phyloP scores from a whole-genome alignment of 1,140 invertebrate species.

The Thalassaphorura encarpata region DNA sequence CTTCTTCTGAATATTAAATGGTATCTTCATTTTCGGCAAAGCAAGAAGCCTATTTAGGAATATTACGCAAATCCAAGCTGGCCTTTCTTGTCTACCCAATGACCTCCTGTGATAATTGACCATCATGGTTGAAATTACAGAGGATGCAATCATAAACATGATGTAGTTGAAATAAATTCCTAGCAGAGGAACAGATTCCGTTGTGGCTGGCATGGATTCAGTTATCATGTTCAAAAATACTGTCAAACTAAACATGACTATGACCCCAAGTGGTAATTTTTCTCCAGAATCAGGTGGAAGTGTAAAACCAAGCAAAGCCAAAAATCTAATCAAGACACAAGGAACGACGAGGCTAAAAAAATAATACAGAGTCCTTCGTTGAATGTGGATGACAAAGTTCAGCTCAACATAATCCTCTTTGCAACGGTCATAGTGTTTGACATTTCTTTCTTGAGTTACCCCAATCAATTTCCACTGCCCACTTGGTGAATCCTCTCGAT shows the following conservation, averaged over 20 bases:
- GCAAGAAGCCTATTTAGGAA: too few species aligned
- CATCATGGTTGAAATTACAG: neutral
- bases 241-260: slow-evolving; percentile 76
- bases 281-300: slow-evolving; percentile 97
- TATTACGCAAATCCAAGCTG: too few species aligned
- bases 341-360: slow-evolving; percentile 99
- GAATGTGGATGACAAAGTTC: slow-evolving; percentile 96
- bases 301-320: slow-evolving; percentile 96
- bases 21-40: too few species aligned
- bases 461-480: too few species aligned
- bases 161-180: neutral
- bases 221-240: slow-evolving; percentile 79
- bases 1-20: too few species aligned
- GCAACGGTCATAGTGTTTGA: too few species aligned
- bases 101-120: too few species aligned
- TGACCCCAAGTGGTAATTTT: slow-evolving; percentile 84
- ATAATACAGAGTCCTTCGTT: slow-evolving; percentile 96
- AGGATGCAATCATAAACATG: neutral
- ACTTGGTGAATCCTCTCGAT: too few species aligned
- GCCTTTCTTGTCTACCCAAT: too few species aligned
- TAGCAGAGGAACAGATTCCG: slow-evolving; percentile 33
- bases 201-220: slow-evolving; percentile 71
- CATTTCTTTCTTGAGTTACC: too few species aligned
- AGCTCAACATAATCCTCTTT: too few species aligned
- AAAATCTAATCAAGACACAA: slow-evolving; percentile 95